phyloP scores from a whole-genome alignment of 2,113 vertebrate species.

The Aleadryas rufinucha region DNA sequence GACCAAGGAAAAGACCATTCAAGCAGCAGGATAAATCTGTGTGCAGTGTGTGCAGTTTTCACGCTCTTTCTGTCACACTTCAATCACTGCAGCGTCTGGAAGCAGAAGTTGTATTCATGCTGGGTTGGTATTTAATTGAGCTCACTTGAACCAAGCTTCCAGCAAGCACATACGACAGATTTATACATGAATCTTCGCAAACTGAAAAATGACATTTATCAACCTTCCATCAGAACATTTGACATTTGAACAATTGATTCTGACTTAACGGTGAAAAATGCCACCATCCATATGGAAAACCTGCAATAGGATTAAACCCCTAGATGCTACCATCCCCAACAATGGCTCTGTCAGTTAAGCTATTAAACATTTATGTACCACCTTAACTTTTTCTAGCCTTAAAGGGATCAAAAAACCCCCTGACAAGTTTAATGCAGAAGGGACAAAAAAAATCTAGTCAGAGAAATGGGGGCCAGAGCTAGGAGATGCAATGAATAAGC shows the following conservation, averaged over 20 bases:
- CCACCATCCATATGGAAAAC: neutral
- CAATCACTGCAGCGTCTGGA: neutral
- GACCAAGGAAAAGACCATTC: neutral
- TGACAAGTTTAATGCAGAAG: neutral
- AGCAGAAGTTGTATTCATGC: neutral
- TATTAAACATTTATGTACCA: neutral
- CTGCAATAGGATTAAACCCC: neutral
- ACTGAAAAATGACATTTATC: conserved; percentile 45
- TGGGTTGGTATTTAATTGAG: conserved; percentile 27
- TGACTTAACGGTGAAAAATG: conserved; percentile 14
- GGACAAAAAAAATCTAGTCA: neutral
- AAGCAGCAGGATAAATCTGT: neutral
- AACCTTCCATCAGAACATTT: neutral
- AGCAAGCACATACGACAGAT: neutral
- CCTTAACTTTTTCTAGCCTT: neutral
- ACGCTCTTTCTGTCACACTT: neutral
- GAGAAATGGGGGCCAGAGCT: neutral
- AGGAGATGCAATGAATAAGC: neutral
- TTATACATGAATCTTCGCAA: neutral
- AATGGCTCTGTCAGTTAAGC: neutral
- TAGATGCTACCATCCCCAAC: neutral
- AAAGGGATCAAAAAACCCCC: neutral
- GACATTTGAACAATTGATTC: conserved; percentile 36
- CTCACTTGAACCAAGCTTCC: conserved; percentile 1
- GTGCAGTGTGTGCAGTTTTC: neutral